A percentile compares a stretch with the other conserved stretches of the same genome.
Conservation (phyloP, 1,140 invertebrate genomes). For the Pararge aegeria region DNA sequence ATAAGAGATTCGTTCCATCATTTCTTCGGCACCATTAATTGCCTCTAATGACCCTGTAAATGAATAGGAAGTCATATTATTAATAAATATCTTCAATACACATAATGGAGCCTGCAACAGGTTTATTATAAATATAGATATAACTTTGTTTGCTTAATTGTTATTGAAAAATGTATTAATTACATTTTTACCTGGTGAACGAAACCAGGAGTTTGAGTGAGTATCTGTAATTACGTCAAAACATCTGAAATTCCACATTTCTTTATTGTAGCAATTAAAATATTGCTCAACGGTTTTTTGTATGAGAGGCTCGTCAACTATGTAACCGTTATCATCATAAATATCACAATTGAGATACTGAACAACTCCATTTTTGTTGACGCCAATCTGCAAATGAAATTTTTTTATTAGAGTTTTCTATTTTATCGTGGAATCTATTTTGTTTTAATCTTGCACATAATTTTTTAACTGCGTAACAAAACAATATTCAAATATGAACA, state of each 20-base stretch:
- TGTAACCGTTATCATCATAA: conserved; percentile 82
- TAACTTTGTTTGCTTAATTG: no score
- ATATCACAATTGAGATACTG: conserved; percentile 80
- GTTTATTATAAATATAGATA: no score
- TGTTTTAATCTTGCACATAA: neutral
- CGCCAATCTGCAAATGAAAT: conserved; percentile 67
- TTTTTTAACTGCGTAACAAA: no score
- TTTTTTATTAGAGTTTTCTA: no score
- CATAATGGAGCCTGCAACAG: no score
- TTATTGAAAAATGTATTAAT: conserved; percentile 84
- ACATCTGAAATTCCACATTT: conserved; percentile 15
- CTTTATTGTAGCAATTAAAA: conserved; percentile 15
- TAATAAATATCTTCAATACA: no score
- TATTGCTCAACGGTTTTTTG: neutral
- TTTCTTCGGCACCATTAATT: conserved; percentile 85
- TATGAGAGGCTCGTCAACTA: conserved; percentile 76
- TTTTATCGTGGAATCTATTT: no score
- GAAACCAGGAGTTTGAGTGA: conserved; percentile 23
- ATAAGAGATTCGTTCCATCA: conserved; percentile 91
- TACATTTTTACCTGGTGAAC: conserved; percentile 43
- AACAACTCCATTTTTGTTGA: conserved; percentile 82
- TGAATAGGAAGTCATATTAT: conserved; percentile 84
- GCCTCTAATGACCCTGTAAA: conserved; percentile 83
- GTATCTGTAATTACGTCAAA: conserved; percentile 20
- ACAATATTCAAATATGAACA: no score